These are phyloP conservation scores for Tetropium fuscum DNA, from an alignment of 2,888 invertebrate species.

Conservation along the genomic window DNA sequence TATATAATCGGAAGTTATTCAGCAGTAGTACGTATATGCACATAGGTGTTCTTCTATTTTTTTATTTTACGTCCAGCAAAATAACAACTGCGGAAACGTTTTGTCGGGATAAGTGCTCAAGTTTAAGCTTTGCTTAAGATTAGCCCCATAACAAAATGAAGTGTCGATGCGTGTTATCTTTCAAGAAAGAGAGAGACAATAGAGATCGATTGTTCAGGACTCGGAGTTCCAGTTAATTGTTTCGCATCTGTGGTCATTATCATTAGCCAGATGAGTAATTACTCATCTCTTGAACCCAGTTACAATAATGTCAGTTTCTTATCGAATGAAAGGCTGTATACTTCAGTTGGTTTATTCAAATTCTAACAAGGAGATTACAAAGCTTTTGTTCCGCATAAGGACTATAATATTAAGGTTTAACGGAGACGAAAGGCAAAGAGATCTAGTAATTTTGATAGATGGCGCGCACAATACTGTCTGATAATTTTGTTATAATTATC, in stretches of 20 bases:
- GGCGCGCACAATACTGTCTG: slow-evolving; percentile 11
- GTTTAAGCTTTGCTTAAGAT: too few relatives aligned
- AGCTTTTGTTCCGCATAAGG: slow-evolving; percentile 25
- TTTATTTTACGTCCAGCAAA: too few relatives aligned
- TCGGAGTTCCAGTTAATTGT: slow-evolving; percentile 47
- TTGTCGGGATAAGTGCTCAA: too few relatives aligned
- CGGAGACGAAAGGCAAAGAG: slow-evolving; percentile 25
- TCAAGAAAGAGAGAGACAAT: slow-evolving; percentile 33
- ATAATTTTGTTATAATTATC: neutral
- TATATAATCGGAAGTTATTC: too few relatives aligned
- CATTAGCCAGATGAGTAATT: slow-evolving; percentile 51
- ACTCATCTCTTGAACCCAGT: slow-evolving; percentile 39
- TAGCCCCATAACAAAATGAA: slow-evolving; percentile 43
- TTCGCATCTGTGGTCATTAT: slow-evolving; percentile 52
- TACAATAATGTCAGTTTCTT: slow-evolving; percentile 47
- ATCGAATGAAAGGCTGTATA: slow-evolving; percentile 40
- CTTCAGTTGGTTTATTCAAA: slow-evolving; percentile 46
- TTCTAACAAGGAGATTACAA: slow-evolving; percentile 36
- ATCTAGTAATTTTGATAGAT: slow-evolving; percentile 35
- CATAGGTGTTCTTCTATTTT: too few relatives aligned
- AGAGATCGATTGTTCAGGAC: slow-evolving; percentile 43
- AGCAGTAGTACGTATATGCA: too few relatives aligned
- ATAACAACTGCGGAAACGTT: too few relatives aligned
- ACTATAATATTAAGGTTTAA: slow-evolving; percentile 22
- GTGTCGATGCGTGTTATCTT: slow-evolving; percentile 46